Evolutionary conservation across 2,888 invertebrate species (phyloP).

Genomic region (Urechis unicinctus): DNA sequence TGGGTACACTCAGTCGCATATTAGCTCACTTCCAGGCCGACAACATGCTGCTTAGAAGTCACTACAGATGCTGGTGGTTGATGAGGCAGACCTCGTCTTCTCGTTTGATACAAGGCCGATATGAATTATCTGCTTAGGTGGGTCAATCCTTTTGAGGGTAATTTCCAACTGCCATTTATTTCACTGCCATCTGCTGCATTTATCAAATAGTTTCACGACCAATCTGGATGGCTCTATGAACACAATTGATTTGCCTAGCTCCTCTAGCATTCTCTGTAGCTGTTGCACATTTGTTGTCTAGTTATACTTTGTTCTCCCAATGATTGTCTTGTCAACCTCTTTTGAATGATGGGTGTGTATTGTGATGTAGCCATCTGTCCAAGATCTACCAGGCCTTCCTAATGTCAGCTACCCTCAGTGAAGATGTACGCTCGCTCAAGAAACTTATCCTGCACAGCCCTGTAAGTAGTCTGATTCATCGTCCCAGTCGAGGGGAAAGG

Average conservation of each 20-base stretch:
- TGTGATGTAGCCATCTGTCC: constrained; percentile 39
- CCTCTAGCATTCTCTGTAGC: too few relatives aligned
- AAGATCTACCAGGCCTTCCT: constrained; percentile 82
- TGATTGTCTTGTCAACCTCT: too few relatives aligned
- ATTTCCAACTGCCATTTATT: background rate
- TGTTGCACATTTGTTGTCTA: too few relatives aligned
- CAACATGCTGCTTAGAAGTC: constrained; percentile 67
- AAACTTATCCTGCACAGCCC: constrained; percentile 91
- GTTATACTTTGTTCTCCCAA: too few relatives aligned
- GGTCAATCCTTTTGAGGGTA: background rate
- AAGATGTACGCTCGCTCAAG: constrained; percentile 85
- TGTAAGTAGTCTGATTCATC: too few relatives aligned
- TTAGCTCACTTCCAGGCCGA: constrained; percentile 66
- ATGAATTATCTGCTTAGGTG: constrained; percentile 65
- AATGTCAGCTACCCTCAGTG: constrained; percentile 92
- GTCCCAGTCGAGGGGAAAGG: too few relatives aligned
- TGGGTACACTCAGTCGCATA: constrained; percentile 79
- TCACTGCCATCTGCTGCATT: too few relatives aligned
- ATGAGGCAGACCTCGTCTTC: constrained; percentile 96
- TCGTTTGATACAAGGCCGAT: constrained; percentile 94
- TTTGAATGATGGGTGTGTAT: too few relatives aligned
- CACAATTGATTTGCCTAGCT: too few relatives aligned
- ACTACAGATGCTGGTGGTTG: constrained; percentile 84
- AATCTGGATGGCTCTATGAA: too few relatives aligned
- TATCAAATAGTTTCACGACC: too few relatives aligned